phyloP scores from a whole-genome alignment of 1,140 invertebrate genomes.

The Nymphalis io region DNA sequence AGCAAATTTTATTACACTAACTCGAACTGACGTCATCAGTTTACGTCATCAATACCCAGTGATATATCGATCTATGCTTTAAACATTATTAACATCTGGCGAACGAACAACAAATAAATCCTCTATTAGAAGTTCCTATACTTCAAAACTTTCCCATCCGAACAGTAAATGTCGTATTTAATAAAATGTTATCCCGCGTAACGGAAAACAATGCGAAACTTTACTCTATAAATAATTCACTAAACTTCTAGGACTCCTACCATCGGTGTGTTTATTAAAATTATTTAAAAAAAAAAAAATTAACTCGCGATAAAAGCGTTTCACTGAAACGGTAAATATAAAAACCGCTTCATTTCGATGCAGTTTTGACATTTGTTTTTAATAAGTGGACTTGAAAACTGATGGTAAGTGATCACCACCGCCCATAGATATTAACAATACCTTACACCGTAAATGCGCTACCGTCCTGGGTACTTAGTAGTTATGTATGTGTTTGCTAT shows the following conservation, averaged over 20 bases:
- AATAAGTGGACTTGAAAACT: no score
- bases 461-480: no score
- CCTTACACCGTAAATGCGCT: no score
- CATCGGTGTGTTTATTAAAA: conserved; percentile 5
- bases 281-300: background rate
- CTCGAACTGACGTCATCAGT: no score
- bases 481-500: no score
- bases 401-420: no score
- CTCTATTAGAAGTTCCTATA: conserved; percentile 24
- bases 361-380: no score
- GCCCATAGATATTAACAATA: no score
- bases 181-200: conserved; percentile 54
- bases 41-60: background rate
- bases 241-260: conserved; percentile 42
- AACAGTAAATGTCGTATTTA: conserved; percentile 40
- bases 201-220: conserved; percentile 65
- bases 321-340: no score
- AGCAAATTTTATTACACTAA: no score
- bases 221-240: conserved; percentile 64
- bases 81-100: conserved; percentile 2
- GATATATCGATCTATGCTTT: background rate
- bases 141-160: conserved; percentile 31
- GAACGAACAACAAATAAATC: conserved; percentile 32
- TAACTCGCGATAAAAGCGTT: background rate
- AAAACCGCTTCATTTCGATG: no score